Evolutionary conservation across 2,113 vertebrate species (phyloP), one percentile per base, ranked within the genome.

Genomic region (Rynchops niger): DNA sequence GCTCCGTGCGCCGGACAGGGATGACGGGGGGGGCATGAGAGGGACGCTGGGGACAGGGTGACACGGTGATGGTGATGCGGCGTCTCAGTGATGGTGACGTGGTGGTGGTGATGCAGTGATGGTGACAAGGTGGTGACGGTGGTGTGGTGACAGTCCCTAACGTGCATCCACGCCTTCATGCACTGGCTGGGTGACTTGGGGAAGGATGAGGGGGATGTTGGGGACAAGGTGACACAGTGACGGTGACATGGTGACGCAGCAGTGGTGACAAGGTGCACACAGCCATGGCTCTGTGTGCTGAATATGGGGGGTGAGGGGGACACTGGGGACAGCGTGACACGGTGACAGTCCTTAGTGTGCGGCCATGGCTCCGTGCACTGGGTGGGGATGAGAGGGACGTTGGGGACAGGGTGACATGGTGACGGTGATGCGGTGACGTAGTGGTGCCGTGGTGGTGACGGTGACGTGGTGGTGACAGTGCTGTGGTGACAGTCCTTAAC

Each of bases 351-450:
- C 65, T 23, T 67, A 45, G 9, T 21, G 7, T 5, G 12, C 25
- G 36, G 67, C 67, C 17, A 19, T 2, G 6, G 66, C 17, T 49
- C 34, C 12, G 1, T 5, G 5, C 3, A 11, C 25, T n/a, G 66
- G 32, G 6, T 22, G 47, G 49, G 49, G 12, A 23, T 4, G 26
- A 38, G 25, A 11, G 47, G 47, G 32, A 26, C 6, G 3, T 10
- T 36, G 34, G 45, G 66, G 47, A 38, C n/a, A 29, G 34, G 18
- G 49, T 36, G 67, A 36, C 67, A 3, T 4, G 12, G 45, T 29
- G 67, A 45, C 1, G 5, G 67, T 19, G 45, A 49, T 3, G 3
- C 4, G 9, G 67, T 50, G 45, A 49, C 2, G 3, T 3, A 6
- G 67, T 36, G 34, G 30, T 17, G 42, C 34, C 8, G 42, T 5